Evolutionary conservation across 2,113 vertebrate genomes (phyloP).

Genomic region (Apodemus sylvaticus): DNA sequence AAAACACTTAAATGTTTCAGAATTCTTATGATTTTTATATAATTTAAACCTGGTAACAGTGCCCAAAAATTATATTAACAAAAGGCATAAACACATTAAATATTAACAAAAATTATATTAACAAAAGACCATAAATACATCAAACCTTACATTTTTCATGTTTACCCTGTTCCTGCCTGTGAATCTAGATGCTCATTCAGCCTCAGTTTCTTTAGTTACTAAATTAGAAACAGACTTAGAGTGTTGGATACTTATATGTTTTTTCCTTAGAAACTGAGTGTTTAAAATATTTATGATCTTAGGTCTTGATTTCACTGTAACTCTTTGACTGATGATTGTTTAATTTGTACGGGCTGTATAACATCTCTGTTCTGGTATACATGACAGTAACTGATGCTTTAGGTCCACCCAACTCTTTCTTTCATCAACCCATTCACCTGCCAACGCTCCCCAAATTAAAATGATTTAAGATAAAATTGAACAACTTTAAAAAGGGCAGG

Average conservation of each 20-base stretch:
- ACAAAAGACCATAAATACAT: slow-evolving; percentile 23
- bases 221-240: background rate
- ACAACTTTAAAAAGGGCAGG: background rate
- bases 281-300: background rate
- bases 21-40: slow-evolving; percentile 48
- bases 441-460: background rate
- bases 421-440: too few relatives aligned
- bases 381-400: background rate
- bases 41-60: slow-evolving; percentile 53
- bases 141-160: slow-evolving; percentile 34
- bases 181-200: background rate
- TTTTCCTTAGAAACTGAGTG: background rate
- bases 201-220: background rate
- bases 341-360: background rate
- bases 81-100: slow-evolving; percentile 37
- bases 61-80: slow-evolving; percentile 44
- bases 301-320: background rate
- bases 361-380: background rate
- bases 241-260: background rate
- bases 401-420: background rate
- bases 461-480: background rate
- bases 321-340: background rate
- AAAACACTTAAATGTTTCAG: slow-evolving; percentile 22
- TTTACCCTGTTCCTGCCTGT: background rate
- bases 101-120: background rate